Evolutionary conservation across 2,113 vertebrate species (phyloP).

Genomic region (Columba livia): DNA sequence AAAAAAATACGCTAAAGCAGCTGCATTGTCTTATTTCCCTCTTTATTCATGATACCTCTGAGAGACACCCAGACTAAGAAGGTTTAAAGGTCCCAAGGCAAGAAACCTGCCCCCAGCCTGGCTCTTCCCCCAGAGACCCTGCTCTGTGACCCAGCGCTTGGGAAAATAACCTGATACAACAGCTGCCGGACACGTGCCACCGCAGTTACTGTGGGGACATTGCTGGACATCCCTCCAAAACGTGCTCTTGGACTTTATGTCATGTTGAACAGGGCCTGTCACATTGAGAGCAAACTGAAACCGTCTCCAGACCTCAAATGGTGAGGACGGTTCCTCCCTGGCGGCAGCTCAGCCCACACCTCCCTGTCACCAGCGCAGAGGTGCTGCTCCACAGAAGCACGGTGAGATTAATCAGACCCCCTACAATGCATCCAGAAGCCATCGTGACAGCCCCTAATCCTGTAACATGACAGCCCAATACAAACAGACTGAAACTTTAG

Average conservation of each 20-base stretch:
- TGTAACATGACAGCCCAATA: conserved; percentile 75
- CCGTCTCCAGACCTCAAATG: background rate
- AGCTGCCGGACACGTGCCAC: background rate
- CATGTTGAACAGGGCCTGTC: background rate
- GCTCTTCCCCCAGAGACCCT: background rate
- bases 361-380: background rate
- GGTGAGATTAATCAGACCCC: conserved; percentile 78
- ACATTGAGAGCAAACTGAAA: background rate
- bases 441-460: conserved; percentile 74
- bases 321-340: background rate
- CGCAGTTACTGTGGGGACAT: background rate
- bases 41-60: background rate
- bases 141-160: background rate
- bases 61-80: background rate
- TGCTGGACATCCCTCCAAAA: background rate
- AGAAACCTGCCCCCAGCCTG: background rate
- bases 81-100: background rate
- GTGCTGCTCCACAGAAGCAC: background rate
- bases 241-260: background rate
- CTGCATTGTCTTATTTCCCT: background rate
- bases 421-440: conserved; percentile 72
- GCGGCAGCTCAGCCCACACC: background rate
- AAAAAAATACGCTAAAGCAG: background rate
- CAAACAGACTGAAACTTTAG: conserved; percentile 81
- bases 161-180: background rate